Base-by-base conservation (phyloP, 2,888 invertebrate species). In the Drosophila ustulata region DNA sequence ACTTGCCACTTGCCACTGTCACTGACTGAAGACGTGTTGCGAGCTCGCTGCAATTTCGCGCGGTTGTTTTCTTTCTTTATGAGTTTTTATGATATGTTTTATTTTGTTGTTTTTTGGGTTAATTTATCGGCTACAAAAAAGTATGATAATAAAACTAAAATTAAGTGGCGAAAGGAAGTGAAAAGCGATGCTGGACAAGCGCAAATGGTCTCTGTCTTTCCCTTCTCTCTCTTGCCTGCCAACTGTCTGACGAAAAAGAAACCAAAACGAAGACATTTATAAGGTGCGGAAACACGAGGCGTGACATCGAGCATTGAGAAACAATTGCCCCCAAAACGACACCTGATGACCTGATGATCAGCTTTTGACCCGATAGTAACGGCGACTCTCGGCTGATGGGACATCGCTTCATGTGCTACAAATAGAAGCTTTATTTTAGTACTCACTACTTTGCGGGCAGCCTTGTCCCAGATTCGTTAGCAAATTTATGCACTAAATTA, bases 111-210 rank as follows among this genome's bases (percentile, higher is more conserved):
- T 43, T 53, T 64, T 80, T 66, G 62, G 70, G 63, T 70, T 72
- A 67, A 80, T 77, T 77, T 63, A 76, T 71, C 53, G 66, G 65
- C 67, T 28, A 66, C 53, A 71, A 52, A 58, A 66, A 57, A 49
- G 25, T 28, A 66, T 66, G 65, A 73, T 76, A 65, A 76, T 76
- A 70, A 72, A 70, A 78, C 71, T 59, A 55, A 80, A 80, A 69
- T 72, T 66, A 72, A 72, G 66, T 72, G 88, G 73, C 85, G 69
- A 88, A 76, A 82, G 82, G 86, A 82, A 88, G 86, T 78, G 86
- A 76, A 88, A 85, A 81, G 75, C 78, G 71, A 34, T 26, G 63
- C 45, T 51, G 61, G 23, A 32, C 26, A 43, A 41, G 50, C 57
- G 26, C 26, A 50, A 53, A 18, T 18, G 18, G 1, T 18, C 18